Conservation (phyloP, 35 echinoderm and acorn worm species). For the Eucidaris tribuloides region DNA sequence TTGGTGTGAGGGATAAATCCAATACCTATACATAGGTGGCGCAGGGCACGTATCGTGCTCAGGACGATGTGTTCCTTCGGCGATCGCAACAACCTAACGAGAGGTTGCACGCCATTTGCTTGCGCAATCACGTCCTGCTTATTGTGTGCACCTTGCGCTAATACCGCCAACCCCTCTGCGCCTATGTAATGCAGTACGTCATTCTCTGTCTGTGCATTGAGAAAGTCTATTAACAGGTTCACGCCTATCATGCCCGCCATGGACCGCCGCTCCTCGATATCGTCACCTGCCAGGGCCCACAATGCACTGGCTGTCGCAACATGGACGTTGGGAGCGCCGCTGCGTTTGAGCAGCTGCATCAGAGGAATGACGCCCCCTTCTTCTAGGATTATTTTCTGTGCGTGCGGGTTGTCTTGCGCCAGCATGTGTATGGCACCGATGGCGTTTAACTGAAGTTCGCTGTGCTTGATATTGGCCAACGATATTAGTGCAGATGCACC, state of each 20-base stretch:
- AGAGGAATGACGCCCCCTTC: slow-evolving; percentile 90
- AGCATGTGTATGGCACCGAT: slow-evolving; percentile 90
- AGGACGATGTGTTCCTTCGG: slow-evolving; percentile 97
- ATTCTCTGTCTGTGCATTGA: slow-evolving; percentile 75
- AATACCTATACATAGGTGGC: slow-evolving; percentile 86
- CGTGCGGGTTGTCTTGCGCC: slow-evolving; percentile 92
- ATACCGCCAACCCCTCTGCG: slow-evolving; percentile 85
- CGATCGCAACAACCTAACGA: slow-evolving; percentile 80
- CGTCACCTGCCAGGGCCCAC: slow-evolving; percentile 93
- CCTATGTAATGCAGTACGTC: slow-evolving; percentile 96
- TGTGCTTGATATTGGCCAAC: slow-evolving; percentile 61
- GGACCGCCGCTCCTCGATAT: slow-evolving; percentile 83
- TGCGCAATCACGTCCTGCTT: slow-evolving; percentile 85
- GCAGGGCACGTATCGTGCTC: slow-evolving; percentile 78
- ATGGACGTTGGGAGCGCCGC: slow-evolving; percentile 81
- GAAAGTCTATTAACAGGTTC: slow-evolving; percentile 81
- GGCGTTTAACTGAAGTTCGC: slow-evolving; percentile 78
- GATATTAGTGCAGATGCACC: slow-evolving; percentile 83
- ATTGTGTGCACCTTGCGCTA: slow-evolving; percentile 86
- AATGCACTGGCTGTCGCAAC: slow-evolving; percentile 85
- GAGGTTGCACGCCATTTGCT: slow-evolving; percentile 88
- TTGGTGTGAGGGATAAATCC: slow-evolving; percentile 83
- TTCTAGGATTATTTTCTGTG: slow-evolving; percentile 95
- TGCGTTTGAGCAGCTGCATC: slow-evolving; percentile 87
- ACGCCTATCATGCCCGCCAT: slow-evolving; percentile 97